Conservation (phyloP, 1,140 invertebrate genomes). For the Panagrolaimus sp. region DNA sequence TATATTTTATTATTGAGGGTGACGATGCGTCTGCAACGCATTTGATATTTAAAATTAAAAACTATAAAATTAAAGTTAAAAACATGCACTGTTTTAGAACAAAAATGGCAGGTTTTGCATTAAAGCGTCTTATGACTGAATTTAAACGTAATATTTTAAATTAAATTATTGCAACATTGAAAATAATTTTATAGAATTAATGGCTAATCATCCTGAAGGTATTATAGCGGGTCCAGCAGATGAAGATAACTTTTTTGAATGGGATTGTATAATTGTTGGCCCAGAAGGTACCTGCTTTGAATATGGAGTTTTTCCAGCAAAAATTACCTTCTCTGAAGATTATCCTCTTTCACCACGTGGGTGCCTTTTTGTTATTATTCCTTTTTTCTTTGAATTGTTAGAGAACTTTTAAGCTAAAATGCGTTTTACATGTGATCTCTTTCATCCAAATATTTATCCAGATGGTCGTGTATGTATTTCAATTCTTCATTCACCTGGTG, state of each 20-base stretch:
- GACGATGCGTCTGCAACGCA: no score
- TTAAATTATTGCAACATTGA: no score
- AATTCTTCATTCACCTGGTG: slow-evolving; percentile 90
- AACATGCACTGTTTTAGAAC: no score
- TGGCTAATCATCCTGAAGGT: slow-evolving; percentile 94
- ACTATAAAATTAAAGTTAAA: no score
- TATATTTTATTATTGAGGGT: no score
- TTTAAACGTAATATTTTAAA: slow-evolving; percentile 69
- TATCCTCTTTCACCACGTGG: no score
- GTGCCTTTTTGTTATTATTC: no score
- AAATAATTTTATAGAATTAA: slow-evolving; percentile 66
- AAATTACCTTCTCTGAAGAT: slow-evolving; percentile 65
- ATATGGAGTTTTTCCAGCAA: slow-evolving; percentile 93
- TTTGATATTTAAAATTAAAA: no score
- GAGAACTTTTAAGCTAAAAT: slow-evolving; percentile 82
- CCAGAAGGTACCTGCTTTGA: slow-evolving; percentile 97
- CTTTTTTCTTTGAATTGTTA: not conserved
- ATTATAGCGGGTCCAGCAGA: slow-evolving; percentile 89
- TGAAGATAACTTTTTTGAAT: slow-evolving; percentile 99
- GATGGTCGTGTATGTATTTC: slow-evolving; percentile 81
- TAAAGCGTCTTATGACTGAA: slow-evolving; percentile 90
- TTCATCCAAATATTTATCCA: slow-evolving; percentile 81
- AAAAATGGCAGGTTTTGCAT: slow-evolving; percentile 86
- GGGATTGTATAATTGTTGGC: slow-evolving; percentile 95
- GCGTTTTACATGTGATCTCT: slow-evolving; percentile 98